Base-by-base conservation (phyloP, 1,140 invertebrate genomes). In the Chlorops oryzae region DNA sequence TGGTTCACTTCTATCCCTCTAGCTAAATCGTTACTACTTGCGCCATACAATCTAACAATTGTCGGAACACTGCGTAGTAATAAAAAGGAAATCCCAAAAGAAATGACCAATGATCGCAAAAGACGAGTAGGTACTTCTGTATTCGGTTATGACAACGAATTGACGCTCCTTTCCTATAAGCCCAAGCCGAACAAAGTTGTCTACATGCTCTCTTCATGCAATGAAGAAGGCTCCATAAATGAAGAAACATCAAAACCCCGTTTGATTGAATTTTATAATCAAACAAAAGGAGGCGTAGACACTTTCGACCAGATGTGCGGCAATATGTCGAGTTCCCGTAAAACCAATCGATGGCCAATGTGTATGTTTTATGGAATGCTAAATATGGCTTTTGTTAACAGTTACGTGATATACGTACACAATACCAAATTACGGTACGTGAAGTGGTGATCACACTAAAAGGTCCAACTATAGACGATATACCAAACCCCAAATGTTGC, bases 281-380 rank as follows among this genome's bases (percentile, higher is more conserved):
- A 45, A 15, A 74, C 71, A 15, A 77, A 74, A 65, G 71, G 67
- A 18, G 74, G 65, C 5, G 76, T 77, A 0, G 75, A 77, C 55
- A 63, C 56, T 12, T 63, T 77, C 15, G 70, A 77, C 57, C 64
- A 74, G 59, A 67, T 67, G 51, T 69, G 59, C 22, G 22, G n/a
- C n/a, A n/a, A n/a, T n/a, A n/a, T n/a, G n/a, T 66, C 57, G 24
- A 59, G 48, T 20, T 40, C 45, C 10, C 35, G 69, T 22, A 71
- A 62, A 48, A 69, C 60, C 5, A 28, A 24, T 56, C 55, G 12
- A 32, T 74, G 42, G 42, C 42, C 42, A 18, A 20, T 44, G 24
- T 22, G 22, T 25, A 23, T 44, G 21, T 44, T 44, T 24, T 10
- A 44, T 23, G 24, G 24, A 18, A 44, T 44, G 25, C 18, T 28